Conservation (phyloP, 2,113 vertebrate species). For the Cisticola juncidis region DNA sequence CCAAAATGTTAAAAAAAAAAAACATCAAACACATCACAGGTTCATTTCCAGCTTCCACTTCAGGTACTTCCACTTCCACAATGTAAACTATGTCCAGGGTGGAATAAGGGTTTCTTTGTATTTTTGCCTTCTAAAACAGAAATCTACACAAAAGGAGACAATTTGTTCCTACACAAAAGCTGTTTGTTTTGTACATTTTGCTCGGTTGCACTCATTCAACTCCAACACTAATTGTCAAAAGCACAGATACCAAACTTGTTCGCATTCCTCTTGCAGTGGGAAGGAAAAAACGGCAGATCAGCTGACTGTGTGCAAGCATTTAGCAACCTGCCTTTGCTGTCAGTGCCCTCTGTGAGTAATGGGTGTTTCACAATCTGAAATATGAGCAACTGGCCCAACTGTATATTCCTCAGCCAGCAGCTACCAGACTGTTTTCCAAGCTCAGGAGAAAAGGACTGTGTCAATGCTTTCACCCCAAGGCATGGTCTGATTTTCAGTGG, state of each 20-base stretch:
- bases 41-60: slow-evolving; percentile 3
- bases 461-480: not conserved
- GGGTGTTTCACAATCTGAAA: slow-evolving; percentile 65
- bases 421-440: not conserved
- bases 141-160: slow-evolving; percentile 17
- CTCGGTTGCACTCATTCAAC: slow-evolving; percentile 32
- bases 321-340: slow-evolving; percentile 56
- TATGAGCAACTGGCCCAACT: slow-evolving; percentile 5
- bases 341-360: slow-evolving; percentile 18
- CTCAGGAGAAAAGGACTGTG: not conserved
- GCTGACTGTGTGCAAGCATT: not conserved
- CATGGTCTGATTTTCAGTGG: not conserved
- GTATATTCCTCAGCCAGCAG: not conserved
- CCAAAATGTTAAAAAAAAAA: not conserved
- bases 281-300: not conserved
- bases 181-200: not conserved
- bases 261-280: not conserved
- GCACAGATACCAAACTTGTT: slow-evolving; percentile 41
- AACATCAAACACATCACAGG: not conserved
- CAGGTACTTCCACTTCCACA: slow-evolving; percentile 25
- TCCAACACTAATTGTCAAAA: slow-evolving; percentile 49
- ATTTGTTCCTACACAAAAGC: slow-evolving; percentile 15
- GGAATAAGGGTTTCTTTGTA: not conserved
- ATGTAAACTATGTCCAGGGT: not conserved
- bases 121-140: slow-evolving; percentile 28